Percentiles rank a stretch among this genome's conserved stretches.
These are phyloP conservation scores for Fragum fragum DNA, from an alignment of 2,888 invertebrate species.

Conservation along the genomic window DNA sequence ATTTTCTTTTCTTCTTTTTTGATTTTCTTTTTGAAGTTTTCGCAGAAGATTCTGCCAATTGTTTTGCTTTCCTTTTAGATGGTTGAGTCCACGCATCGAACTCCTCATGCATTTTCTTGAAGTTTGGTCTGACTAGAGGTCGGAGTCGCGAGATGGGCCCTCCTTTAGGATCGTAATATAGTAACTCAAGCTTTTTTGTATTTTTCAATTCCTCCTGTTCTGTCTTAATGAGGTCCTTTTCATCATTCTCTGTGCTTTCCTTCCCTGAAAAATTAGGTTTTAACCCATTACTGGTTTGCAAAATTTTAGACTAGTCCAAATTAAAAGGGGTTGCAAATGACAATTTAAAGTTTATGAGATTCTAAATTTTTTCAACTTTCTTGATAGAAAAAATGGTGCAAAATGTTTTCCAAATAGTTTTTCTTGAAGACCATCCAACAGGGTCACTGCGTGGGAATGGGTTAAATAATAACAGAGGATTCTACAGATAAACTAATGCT, in stretches of 20 bases:
- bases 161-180: background rate
- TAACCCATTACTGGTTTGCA: too few species aligned
- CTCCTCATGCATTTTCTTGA: background rate
- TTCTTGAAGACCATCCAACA: too few species aligned
- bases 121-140: constrained; percentile 5
- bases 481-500: too few species aligned
- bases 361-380: too few species aligned
- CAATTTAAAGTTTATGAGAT: too few species aligned
- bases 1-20: constrained; percentile 10
- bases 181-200: background rate
- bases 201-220: background rate
- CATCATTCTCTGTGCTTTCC: background rate
- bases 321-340: too few species aligned
- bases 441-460: too few species aligned
- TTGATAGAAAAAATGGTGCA: too few species aligned
- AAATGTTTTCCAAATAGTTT: too few species aligned
- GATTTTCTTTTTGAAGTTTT: background rate
- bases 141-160: background rate
- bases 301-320: too few species aligned
- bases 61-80: background rate
- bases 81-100: background rate
- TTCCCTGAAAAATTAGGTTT: background rate
- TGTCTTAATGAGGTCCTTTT: background rate
- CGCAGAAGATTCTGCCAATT: background rate
- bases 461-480: too few species aligned